Evolutionary conservation across 2,888 invertebrate species (phyloP).

Genomic region (Congeria kusceri): DNA sequence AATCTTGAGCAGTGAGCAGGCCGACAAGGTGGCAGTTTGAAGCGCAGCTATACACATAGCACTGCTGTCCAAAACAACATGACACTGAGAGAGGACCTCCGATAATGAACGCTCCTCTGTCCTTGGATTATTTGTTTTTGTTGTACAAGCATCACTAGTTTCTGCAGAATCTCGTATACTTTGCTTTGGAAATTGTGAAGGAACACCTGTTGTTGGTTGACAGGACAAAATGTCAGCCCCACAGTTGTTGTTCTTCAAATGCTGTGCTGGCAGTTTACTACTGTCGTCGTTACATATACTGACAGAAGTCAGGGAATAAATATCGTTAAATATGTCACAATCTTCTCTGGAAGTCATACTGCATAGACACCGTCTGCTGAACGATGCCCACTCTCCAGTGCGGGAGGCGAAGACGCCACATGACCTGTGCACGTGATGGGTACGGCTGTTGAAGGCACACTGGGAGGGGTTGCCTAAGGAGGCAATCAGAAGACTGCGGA

Average conservation of each 20-base stretch:
- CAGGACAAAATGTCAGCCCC: not conserved
- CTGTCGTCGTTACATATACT: not conserved
- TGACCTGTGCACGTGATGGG: slow-evolving; percentile 30
- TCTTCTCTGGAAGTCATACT: not conserved
- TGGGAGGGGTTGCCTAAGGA: not conserved
- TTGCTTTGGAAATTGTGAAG: too few species aligned
- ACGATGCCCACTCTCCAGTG: not conserved
- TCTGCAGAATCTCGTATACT: too few species aligned
- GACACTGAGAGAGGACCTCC: too few species aligned
- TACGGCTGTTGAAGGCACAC: slow-evolving; percentile 8
- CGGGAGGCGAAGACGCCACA: not conserved
- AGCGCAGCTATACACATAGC: slow-evolving; percentile 67
- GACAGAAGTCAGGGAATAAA: not conserved
- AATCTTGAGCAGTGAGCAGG: slow-evolving; percentile 71
- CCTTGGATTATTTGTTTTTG: slow-evolving; percentile 16
- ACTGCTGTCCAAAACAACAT: slow-evolving; percentile 60
- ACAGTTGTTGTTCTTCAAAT: not conserved
- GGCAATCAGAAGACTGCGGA: slow-evolving; percentile 47
- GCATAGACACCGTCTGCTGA: not conserved
- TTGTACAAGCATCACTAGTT: too few species aligned
- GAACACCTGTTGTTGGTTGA: not conserved
- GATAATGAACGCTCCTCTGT: not conserved
- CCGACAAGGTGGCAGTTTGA: slow-evolving; percentile 70
- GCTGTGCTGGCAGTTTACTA: not conserved
- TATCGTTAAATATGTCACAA: not conserved